Evolutionary conservation across 2,113 vertebrate genomes (phyloP).

Genomic region (Chinchilla lanigera): DNA sequence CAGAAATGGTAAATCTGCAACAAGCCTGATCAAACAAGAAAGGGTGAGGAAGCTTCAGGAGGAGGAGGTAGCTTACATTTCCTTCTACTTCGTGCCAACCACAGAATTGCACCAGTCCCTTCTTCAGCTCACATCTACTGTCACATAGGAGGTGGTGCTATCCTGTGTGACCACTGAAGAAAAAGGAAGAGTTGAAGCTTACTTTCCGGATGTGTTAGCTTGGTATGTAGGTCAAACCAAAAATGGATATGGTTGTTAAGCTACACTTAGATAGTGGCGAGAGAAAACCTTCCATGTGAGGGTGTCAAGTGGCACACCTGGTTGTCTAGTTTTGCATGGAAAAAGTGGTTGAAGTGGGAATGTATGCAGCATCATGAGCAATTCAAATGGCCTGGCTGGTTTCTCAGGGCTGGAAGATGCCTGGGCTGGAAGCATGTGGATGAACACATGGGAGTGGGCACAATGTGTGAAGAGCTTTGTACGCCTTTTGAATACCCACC

Average conservation of each 20-base stretch:
- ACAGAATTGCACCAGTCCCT: background rate
- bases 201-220: background rate
- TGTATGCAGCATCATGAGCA: background rate
- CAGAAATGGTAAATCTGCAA: background rate
- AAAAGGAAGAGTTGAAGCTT: background rate
- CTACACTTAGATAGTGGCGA: background rate
- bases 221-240: background rate
- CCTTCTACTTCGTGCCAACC: background rate
- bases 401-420: background rate
- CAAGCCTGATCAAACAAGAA: background rate
- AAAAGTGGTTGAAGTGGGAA: constrained; percentile 4
- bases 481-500: background rate
- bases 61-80: background rate
- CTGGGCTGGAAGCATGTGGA: background rate
- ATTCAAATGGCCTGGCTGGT: background rate
- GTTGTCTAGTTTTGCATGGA: background rate
- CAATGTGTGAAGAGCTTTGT: background rate
- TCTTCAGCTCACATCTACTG: background rate
- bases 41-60: background rate
- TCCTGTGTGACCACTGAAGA: background rate
- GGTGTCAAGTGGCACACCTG: background rate
- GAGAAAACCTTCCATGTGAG: background rate
- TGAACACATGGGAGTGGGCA: background rate
- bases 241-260: background rate
- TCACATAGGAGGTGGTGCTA: background rate